A percentile compares a stretch with the other conserved stretches of the same genome.
These are phyloP conservation scores for Charaxes varanes DNA, from an alignment of 1,140 invertebrate genomes.

Conservation along the genomic window DNA sequence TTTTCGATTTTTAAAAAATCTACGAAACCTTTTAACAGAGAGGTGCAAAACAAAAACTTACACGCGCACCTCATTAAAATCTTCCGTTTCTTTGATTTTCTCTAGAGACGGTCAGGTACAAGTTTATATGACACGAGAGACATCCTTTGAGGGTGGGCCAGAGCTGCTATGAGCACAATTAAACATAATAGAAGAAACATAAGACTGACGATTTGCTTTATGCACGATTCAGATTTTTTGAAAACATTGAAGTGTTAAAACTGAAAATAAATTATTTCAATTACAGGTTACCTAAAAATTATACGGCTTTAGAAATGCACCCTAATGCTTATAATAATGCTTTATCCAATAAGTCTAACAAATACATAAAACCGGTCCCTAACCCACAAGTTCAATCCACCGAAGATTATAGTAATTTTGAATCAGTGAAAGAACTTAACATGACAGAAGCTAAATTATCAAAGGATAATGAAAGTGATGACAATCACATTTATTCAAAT, in stretches of 20 bases:
- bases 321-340: constrained; percentile 28
- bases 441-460: too few species aligned
- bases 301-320: constrained; percentile 8
- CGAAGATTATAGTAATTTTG: too few species aligned
- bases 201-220: too few species aligned
- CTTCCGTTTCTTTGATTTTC: constrained; percentile 68
- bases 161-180: constrained; percentile 36
- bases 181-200: too few species aligned
- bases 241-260: background rate
- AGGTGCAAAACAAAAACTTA: constrained; percentile 61
- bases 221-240: too few species aligned
- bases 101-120: constrained; percentile 57
- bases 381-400: constrained; percentile 6
- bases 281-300: constrained; percentile 22
- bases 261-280: constrained; percentile 15
- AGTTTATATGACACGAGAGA: constrained; percentile 38
- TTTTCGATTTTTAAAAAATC: constrained; percentile 13
- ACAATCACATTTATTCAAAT: too few species aligned
- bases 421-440: too few species aligned
- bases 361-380: constrained; percentile 11
- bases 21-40: constrained; percentile 26
- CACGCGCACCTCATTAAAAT: constrained; percentile 68
- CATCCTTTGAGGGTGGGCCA: constrained; percentile 50
- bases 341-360: constrained; percentile 17
- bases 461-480: too few species aligned